Evolutionary conservation across 2,113 vertebrate species (phyloP), one percentile per base, ranked within the genome.

Genomic region (Kryptolebias marmoratus): DNA sequence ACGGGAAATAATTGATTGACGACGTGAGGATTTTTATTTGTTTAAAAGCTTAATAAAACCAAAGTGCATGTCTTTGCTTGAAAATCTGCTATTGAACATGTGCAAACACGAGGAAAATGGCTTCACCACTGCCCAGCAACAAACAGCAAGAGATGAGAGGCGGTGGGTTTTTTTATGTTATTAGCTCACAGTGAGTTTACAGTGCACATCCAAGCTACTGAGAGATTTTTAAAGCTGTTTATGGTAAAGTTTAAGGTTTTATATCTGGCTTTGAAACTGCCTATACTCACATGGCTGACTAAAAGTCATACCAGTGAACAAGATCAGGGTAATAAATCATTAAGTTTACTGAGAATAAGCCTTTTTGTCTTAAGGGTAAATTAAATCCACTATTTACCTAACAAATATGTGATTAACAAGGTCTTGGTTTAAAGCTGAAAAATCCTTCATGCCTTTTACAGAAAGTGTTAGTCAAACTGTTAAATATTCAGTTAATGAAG

Each of bases 401-500:
- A 78, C 58, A 84, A 77, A 84, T 81, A 64, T 80, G 80, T 87
- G 70, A 88, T 85, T 86, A 88, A 64, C 66, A 80, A 74, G 18
- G 48, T 10, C 36, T 14, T 78, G 64, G 81, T 82, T 81, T 86
- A 68, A 76, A 81, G 75, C 31, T 64, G 60, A 79, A 73, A 58
- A 52, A 47, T 54, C 73, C 69, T 60, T 39, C 30, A 44, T 85
- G 66, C 62, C 71, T 63, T 85, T 54, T 59, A 56, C 71, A 81
- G 75, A 83, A 65, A 64, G 71, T 69, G 80, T 87, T 86, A 82
- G 80, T 85, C 79, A 85, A 73, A 75, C 74, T 86, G 57, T 81
- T 89, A 75, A 79, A 84, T 89, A 91, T 90, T 83, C 85, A 87
- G 79, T 86, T 88, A 66, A 76, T 60, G 83, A 80, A 86, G 84